These are phyloP conservation scores for Gila orcuttii DNA, from an alignment of 2,113 vertebrate species.

Conservation along the genomic window DNA sequence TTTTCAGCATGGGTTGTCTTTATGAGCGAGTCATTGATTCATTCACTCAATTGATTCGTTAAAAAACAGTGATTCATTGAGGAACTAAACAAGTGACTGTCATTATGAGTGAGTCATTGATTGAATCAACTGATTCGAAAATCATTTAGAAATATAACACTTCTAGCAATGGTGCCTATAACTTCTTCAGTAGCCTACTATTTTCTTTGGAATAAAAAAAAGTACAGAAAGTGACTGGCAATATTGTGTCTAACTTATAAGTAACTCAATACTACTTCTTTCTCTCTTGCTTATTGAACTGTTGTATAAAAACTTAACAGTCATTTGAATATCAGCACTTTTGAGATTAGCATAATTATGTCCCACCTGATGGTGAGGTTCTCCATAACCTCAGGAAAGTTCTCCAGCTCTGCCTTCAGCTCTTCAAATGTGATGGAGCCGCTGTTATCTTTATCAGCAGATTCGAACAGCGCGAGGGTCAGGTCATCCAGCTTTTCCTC, in stretches of 20 bases:
- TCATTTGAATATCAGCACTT: background rate
- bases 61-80: background rate
- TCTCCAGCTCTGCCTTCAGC: constrained; percentile 83
- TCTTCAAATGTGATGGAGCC: constrained; percentile 91
- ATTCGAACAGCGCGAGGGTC: constrained; percentile 84
- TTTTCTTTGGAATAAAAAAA: background rate
- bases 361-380: constrained; percentile 88
- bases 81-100: background rate
- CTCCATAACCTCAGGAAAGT: constrained; percentile 87
- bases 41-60: background rate
- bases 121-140: background rate
- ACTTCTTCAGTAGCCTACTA: background rate
- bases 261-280: no score
- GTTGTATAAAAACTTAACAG: background rate
- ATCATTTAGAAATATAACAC: no score
- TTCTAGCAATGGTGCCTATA: no score
- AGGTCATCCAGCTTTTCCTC: constrained; percentile 85
- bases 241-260: no score
- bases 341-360: background rate
- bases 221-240: background rate
- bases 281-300: background rate
- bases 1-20: no score
- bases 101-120: background rate
- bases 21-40: background rate
- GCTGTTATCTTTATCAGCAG: constrained; percentile 81